Percentiles rank a stretch among this genome's conserved stretches.
phyloP scores from a whole-genome alignment of 2,113 vertebrate genomes.

The Pseudopodoces humilis region DNA sequence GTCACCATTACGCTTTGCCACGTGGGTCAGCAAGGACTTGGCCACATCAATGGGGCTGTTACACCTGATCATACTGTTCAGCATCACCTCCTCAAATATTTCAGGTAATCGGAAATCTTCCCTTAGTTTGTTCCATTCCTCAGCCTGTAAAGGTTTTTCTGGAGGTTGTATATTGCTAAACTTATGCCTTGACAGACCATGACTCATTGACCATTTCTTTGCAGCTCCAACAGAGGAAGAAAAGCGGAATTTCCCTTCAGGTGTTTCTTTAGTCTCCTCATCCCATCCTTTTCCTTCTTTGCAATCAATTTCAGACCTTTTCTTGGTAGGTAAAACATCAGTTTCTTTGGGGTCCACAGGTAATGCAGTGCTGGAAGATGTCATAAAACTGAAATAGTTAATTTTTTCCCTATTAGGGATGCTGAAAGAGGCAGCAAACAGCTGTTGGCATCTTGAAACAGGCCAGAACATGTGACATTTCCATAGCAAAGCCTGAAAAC shows the following conservation, averaged over 20 bases:
- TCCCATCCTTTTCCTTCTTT: not conserved
- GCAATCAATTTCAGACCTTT: not conserved
- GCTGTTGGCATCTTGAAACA: not conserved
- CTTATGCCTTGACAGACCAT: not conserved
- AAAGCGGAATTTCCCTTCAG: conserved; percentile 32
- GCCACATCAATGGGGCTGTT: conserved; percentile 77
- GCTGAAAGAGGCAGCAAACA: not conserved
- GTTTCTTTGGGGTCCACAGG: conserved; percentile 25
- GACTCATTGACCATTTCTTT: conserved; percentile 68
- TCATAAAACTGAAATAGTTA: conserved; percentile 46
- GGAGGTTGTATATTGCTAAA: conserved; percentile 61
- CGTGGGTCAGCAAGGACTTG: conserved; percentile 87
- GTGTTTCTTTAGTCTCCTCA: not conserved
- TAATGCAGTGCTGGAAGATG: not conserved
- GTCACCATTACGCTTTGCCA: conserved; percentile 79
- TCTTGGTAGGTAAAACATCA: not conserved
- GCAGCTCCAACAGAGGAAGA: conserved; percentile 83
- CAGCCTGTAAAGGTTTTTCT: conserved; percentile 74
- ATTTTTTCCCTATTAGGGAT: not conserved
- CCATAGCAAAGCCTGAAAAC: conserved; percentile 54
- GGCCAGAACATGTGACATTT: not conserved
- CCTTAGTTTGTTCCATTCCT: conserved; percentile 83
- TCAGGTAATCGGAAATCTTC: conserved; percentile 37
- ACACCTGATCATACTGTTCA: conserved; percentile 63
- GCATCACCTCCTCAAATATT: conserved; percentile 80